Percentiles rank a stretch among this genome's conserved stretches.
These are phyloP conservation scores for Parthenolecanium corni DNA, from an alignment of 2,888 invertebrate genomes.

Conservation along the genomic window DNA sequence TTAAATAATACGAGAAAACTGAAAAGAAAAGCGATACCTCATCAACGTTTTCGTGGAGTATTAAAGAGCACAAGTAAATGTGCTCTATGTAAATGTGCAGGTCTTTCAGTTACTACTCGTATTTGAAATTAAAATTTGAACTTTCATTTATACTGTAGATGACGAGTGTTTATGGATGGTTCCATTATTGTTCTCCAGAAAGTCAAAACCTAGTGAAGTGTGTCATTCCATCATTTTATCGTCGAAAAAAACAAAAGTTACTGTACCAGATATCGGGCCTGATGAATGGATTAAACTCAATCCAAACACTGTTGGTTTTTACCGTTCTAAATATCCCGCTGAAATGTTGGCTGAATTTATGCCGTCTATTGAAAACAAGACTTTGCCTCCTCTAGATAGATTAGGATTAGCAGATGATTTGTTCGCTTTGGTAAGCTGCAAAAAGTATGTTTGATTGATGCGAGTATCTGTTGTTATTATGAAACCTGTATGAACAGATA, in stretches of 20 bases:
- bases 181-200: constrained; percentile 70
- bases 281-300: constrained; percentile 85
- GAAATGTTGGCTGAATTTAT: constrained; percentile 63
- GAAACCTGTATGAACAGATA: constrained; percentile 37
- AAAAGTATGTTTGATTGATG: no score
- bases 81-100: no score
- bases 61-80: no score
- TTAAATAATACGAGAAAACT: no score
- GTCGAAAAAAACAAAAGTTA: constrained; percentile 52
- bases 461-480: no score
- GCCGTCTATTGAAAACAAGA: constrained; percentile 65
- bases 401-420: constrained; percentile 82
- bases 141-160: constrained; percentile 37
- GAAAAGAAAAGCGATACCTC: no score
- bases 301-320: constrained; percentile 76
- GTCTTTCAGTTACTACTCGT: no score
- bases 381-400: constrained; percentile 76
- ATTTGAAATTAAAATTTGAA: no score
- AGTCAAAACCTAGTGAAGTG: constrained; percentile 55
- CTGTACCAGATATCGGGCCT: constrained; percentile 56
- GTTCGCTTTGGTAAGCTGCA: constrained; percentile 60
- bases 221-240: constrained; percentile 48
- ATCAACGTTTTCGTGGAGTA: no score
- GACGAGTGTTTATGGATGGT: constrained; percentile 71
- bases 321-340: constrained; percentile 72